Conservation (phyloP, 2,797 vertebrate species). For the Mus spretus region DNA sequence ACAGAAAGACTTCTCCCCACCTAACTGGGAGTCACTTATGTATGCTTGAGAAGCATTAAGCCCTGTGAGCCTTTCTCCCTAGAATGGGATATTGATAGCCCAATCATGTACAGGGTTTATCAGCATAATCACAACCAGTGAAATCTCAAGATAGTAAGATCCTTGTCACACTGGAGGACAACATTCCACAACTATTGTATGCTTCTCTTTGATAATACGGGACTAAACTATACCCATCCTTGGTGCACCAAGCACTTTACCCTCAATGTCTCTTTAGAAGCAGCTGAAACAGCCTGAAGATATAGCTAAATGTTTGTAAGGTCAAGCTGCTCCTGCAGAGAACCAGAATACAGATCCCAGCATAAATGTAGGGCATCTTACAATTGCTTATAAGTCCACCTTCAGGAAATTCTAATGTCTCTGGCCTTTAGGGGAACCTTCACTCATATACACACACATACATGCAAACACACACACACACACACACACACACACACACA, state of each 20-base stretch:
- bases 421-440: neutral
- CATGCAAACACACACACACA: neutral
- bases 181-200: neutral
- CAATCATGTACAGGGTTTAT: too few relatives aligned
- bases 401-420: neutral
- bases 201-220: neutral
- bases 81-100: too few relatives aligned
- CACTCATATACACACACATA: too few relatives aligned
- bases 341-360: neutral
- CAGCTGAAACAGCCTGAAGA: neutral
- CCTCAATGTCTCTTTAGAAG: neutral
- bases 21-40: neutral
- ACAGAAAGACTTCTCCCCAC: neutral
- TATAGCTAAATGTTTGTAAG: neutral
- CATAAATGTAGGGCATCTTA: neutral
- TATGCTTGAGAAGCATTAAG: neutral
- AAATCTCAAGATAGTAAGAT: neutral
- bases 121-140: neutral
- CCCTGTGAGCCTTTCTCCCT: neutral
- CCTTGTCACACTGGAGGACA: neutral
- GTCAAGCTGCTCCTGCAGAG: neutral
- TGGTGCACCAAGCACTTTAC: neutral
- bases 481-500: neutral
- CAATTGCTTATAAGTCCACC: neutral
- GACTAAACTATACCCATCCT: neutral